These are phyloP conservation scores for Periplaneta americana DNA, from an alignment of 1,140 invertebrate species.

Conservation along the genomic window DNA sequence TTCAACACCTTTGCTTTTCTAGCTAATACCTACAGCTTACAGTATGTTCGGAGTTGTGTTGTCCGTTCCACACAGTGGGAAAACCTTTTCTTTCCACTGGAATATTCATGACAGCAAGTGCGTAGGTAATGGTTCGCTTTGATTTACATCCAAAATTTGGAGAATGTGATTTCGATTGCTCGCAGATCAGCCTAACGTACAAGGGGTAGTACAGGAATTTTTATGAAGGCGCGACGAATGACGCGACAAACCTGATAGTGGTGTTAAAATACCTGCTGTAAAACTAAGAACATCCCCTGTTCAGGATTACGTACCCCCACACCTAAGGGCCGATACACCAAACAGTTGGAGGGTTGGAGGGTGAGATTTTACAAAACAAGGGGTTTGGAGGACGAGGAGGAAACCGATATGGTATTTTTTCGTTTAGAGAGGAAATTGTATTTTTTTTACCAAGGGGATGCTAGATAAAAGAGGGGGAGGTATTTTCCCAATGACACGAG, in stretches of 20 bases:
- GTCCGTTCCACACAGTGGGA: too few relatives aligned
- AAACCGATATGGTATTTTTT: conserved; percentile 2
- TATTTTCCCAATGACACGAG: not conserved
- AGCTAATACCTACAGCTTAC: too few relatives aligned
- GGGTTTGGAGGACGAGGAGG: not conserved
- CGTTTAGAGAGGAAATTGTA: conserved; percentile 4
- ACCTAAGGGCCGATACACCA: not conserved
- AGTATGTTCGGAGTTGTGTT: too few relatives aligned
- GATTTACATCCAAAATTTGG: too few relatives aligned
- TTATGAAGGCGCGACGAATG: not conserved
- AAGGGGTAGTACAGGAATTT: too few relatives aligned
- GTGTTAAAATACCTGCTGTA: not conserved
- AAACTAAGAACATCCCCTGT: not conserved
- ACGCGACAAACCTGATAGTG: not conserved
- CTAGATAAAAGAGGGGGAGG: not conserved
- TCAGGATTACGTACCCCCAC: not conserved
- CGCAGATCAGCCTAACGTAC: not conserved
- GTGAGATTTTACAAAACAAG: not conserved
- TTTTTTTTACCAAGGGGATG: not conserved
- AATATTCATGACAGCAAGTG: too few relatives aligned
- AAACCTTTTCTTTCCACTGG: too few relatives aligned
- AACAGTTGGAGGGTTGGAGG: not conserved
- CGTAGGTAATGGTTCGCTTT: too few relatives aligned
- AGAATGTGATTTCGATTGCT: too few relatives aligned
- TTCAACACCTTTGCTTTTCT: too few relatives aligned